Percentiles rank a stretch among this genome's conserved stretches.
Evolutionary conservation across 2,113 vertebrate species (phyloP).

Genomic region (Petromus typicus): DNA sequence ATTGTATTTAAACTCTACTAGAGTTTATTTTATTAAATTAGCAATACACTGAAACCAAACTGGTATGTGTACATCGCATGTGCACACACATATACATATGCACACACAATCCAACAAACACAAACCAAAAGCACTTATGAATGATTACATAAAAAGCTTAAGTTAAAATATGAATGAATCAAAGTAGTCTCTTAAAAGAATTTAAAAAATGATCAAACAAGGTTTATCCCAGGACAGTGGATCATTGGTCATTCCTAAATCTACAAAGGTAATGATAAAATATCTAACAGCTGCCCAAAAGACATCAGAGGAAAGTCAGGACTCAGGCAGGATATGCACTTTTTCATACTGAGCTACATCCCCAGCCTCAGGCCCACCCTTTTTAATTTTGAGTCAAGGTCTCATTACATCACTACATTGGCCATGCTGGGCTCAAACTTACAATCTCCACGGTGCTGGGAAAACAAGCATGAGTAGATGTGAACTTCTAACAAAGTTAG

Average conservation of each 20-base stretch:
- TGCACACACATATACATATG: background rate
- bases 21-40: background rate
- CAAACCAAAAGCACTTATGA: background rate
- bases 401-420: background rate
- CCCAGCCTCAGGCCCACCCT: background rate
- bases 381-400: background rate
- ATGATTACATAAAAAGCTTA: background rate
- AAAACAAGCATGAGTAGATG: background rate
- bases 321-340: background rate
- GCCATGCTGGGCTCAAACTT: background rate
- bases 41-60: background rate
- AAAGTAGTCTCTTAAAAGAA: background rate
- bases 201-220: background rate
- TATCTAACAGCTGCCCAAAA: background rate
- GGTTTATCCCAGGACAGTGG: background rate
- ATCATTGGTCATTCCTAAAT: background rate
- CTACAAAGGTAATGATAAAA: background rate
- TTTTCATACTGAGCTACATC: background rate
- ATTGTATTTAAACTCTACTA: background rate
- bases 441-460: background rate
- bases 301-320: background rate
- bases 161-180: background rate
- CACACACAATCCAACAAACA: background rate
- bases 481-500: background rate
- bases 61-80: background rate